Evolutionary conservation across 2,888 invertebrate genomes (phyloP), one percentile per base, ranked within the genome.

Genomic region (Lasioglossum villosulum): DNA sequence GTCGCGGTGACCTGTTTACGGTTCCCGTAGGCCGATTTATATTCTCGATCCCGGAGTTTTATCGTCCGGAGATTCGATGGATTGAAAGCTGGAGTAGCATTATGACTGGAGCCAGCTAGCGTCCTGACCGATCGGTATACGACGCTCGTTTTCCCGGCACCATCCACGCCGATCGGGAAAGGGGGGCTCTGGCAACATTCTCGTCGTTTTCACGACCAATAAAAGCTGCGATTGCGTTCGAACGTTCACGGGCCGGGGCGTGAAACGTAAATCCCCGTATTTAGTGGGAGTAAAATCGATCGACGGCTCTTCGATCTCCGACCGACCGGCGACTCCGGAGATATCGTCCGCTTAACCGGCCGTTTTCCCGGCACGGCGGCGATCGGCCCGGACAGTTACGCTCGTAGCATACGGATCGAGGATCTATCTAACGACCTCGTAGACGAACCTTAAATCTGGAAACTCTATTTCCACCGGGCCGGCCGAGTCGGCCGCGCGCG

Each of bases 251-350:
- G 19, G 68, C 42, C 23, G 23, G 23, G 52, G 52, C n/a, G 52
- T 81, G 45, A 82, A 59, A 77, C 80, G 78, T 88, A 90, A 92
- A 92, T 83, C 84, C 76, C 80, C 59, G 82, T 85, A 89, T 90
- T 89, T 90, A 89, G 86, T 79, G 84, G 78, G 79, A 88, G 80
- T 88, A 82, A 85, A 89, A 87, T 87, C 84, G 86, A 87, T 88
- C 83, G 83, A 52, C 76, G 30, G 23, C 34, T 19, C n/a, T 37
- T 39, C 78, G 82, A n/a, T 75, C 42, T 56, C 59, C 48, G 27
- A 39, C 56, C 16, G 59, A 52, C 16, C 63, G 70, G 72, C 66
- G 39, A 63, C 70, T 80, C 78, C 66, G 34, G 39, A 56, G 68
- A 23, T 75, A 76, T 81, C 82, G 23, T 19, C 30, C 88, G 37